Conservation (phyloP, 2,797 vertebrate genomes). For the Nannoperca australis region DNA sequence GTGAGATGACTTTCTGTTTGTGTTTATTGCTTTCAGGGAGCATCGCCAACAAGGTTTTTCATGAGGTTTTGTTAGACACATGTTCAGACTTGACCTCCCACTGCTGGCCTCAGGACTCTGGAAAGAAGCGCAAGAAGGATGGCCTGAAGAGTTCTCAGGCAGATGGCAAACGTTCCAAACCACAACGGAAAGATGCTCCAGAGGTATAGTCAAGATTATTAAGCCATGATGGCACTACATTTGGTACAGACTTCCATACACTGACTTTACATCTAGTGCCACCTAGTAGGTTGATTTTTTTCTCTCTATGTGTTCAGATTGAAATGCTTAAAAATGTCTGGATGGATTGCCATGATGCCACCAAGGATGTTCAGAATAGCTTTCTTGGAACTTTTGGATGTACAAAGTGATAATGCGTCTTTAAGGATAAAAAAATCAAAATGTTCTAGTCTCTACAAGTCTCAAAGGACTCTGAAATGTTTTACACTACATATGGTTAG, state of each 20-base stretch:
- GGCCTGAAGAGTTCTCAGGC: constrained; percentile 76
- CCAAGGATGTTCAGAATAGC: not conserved
- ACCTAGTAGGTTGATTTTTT: not conserved
- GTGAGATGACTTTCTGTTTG: not conserved
- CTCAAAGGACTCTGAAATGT: not conserved
- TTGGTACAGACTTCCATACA: not conserved
- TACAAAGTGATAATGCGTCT: not conserved
- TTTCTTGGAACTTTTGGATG: not conserved
- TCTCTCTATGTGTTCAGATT: not conserved
- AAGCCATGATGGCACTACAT: not conserved
- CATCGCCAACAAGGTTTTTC: constrained; percentile 89
- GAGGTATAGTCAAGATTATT: constrained; percentile 66
- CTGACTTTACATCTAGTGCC: not conserved
- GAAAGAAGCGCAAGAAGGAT: constrained; percentile 91
- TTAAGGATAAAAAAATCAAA: not conserved
- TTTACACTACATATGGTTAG: not conserved
- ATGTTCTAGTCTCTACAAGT: not conserved
- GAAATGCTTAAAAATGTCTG: not conserved
- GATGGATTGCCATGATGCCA: not conserved
- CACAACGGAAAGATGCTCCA: constrained; percentile 65
- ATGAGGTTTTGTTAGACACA: constrained; percentile 92
- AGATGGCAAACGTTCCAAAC: constrained; percentile 86
- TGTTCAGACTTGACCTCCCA: constrained; percentile 87
- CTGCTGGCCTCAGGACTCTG: constrained; percentile 88
- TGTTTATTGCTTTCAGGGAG: constrained; percentile 85